Conservation (phyloP, 2,113 vertebrate species). For the Arizona elegans region DNA sequence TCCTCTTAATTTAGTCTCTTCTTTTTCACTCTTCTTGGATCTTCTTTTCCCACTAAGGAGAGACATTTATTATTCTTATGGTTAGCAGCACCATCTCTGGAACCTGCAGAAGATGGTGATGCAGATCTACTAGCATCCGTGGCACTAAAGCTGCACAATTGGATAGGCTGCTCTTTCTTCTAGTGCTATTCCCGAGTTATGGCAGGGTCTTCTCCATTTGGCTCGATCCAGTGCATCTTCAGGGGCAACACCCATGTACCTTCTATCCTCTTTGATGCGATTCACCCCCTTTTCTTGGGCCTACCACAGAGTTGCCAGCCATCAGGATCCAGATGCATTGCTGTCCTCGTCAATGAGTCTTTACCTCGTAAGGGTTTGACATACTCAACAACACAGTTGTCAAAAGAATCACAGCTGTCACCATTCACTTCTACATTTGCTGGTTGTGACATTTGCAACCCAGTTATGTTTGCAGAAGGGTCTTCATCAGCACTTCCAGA, state of each 20-base stretch:
- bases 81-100: constrained; percentile 55
- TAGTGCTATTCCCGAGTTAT: not conserved
- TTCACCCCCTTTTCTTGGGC: not conserved
- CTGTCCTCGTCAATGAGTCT: too few species aligned
- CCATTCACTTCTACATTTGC: constrained; percentile 57
- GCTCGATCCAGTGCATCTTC: constrained; percentile 42
- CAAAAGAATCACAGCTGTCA: constrained; percentile 64
- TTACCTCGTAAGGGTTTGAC: constrained; percentile 76
- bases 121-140: constrained; percentile 71
- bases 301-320: not conserved
- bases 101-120: constrained; percentile 57
- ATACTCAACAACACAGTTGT: constrained; percentile 84
- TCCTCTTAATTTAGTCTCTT: constrained; percentile 31
- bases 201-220: not conserved
- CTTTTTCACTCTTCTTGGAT: constrained; percentile 54
- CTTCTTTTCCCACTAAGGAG: constrained; percentile 29
- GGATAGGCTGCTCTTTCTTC: constrained; percentile 69
- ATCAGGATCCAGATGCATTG: too few species aligned
- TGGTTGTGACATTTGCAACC: constrained; percentile 37
- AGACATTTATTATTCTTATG: constrained; percentile 46
- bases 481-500: constrained; percentile 81
- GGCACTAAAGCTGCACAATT: constrained; percentile 70
- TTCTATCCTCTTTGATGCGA: not conserved
- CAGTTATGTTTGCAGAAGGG: constrained; percentile 52
- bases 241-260: not conserved